phyloP scores from a whole-genome alignment of 2,797 vertebrate species.

The Schizothorax lantsangensis region DNA sequence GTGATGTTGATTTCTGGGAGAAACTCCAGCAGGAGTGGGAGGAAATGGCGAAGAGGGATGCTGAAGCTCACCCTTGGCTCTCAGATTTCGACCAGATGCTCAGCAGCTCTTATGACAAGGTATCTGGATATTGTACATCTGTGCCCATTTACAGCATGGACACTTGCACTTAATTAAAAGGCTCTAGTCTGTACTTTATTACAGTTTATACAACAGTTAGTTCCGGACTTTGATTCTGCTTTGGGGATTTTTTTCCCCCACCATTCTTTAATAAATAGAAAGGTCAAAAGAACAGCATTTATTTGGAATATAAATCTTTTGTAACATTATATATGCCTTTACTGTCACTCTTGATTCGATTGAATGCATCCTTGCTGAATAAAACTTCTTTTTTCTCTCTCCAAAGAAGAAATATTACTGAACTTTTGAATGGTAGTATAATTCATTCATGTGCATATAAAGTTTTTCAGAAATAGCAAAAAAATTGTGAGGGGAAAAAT shows the following conservation, averaged over 20 bases:
- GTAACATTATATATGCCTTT: too few species aligned
- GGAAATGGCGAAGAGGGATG: slow-evolving; percentile 97
- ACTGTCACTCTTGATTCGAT: too few species aligned
- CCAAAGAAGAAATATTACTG: neutral
- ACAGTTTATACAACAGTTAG: neutral
- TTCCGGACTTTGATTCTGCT: neutral
- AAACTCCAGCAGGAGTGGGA: slow-evolving; percentile 99
- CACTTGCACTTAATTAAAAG: neutral
- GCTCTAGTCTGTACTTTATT: neutral
- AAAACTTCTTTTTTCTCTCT: too few species aligned
- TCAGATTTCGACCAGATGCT: slow-evolving; percentile 94
- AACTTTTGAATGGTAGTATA: neutral
- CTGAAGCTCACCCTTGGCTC: slow-evolving; percentile 97
- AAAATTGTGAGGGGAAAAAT: neutral
- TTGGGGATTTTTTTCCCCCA: neutral
- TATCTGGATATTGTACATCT: slow-evolving; percentile 64
- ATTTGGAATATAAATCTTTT: too few species aligned
- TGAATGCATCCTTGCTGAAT: too few species aligned
- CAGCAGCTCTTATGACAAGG: slow-evolving; percentile 92
- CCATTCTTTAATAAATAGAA: too few species aligned
- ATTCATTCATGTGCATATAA: neutral
- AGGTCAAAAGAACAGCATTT: too few species aligned
- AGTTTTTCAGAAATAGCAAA: neutral
- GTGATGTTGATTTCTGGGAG: slow-evolving; percentile 99
- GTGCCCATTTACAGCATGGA: neutral